phyloP scores from a whole-genome alignment of 92 coral and sea anemone genomes.

The Zoanthus solanderi region DNA sequence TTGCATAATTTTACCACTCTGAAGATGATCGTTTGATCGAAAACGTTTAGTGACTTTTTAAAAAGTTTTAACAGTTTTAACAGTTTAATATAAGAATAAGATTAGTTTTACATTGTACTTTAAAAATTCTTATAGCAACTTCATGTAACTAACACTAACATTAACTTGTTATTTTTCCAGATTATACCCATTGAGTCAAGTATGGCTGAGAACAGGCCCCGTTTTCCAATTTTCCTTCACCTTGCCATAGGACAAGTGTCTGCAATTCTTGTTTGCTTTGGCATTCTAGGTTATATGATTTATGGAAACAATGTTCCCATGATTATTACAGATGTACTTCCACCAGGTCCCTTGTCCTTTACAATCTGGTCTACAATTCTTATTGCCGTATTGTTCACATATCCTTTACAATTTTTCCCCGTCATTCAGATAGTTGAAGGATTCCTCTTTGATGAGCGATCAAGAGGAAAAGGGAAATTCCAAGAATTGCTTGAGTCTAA shows the following conservation, averaged over 20 bases:
- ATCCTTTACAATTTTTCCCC: constrained; percentile 91
- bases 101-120: too few relatives aligned
- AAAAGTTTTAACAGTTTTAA: too few relatives aligned
- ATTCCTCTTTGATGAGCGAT: constrained; percentile 73
- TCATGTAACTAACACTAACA: neutral
- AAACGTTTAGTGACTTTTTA: too few relatives aligned
- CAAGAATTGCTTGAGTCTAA: constrained; percentile 19
- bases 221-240: constrained; percentile 87
- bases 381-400: constrained; percentile 86
- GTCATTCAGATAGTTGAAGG: constrained; percentile 87
- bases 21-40: too few relatives aligned
- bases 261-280: constrained; percentile 82
- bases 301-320: constrained; percentile 82
- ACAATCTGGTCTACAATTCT: constrained; percentile 79
- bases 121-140: too few relatives aligned
- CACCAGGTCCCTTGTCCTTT: constrained; percentile 73
- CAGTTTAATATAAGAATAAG: too few relatives aligned
- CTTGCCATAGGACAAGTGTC: constrained; percentile 81
- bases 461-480: constrained; percentile 22
- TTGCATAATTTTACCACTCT: too few relatives aligned
- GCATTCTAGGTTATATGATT: constrained; percentile 83
- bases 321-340: constrained; percentile 83
- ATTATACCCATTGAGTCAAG: constrained; percentile 93
- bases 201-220: constrained; percentile 90
- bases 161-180: constrained; percentile 44